phyloP scores from a whole-genome alignment of 2,797 vertebrate genomes.

The Scarus forsteni region DNA sequence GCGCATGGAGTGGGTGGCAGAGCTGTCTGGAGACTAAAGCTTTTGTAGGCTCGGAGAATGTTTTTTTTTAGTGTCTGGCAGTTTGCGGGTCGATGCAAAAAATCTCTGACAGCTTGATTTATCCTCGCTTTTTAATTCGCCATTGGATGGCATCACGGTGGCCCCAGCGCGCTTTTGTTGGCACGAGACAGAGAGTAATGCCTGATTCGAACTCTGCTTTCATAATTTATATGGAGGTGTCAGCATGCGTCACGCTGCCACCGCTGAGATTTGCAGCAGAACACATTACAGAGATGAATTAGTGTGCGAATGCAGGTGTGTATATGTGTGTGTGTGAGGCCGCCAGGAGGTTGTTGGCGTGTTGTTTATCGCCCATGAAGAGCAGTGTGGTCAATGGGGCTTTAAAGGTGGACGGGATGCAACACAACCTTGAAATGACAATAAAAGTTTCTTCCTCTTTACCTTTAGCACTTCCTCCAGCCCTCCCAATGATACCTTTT shows the following conservation, averaged over 20 bases:
- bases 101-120: conserved; percentile 71
- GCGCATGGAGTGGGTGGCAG: conserved; percentile 37
- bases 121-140: conserved; percentile 60
- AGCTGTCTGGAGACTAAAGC: conserved; percentile 37
- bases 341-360: conserved; percentile 63
- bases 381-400: conserved; percentile 72
- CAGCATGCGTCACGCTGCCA: conserved; percentile 57
- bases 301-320: conserved; percentile 47
- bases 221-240: conserved; percentile 72
- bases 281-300: conserved; percentile 59
- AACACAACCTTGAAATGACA: conserved; percentile 69
- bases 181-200: conserved; percentile 63
- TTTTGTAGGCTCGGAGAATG: conserved; percentile 36
- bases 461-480: conserved; percentile 34
- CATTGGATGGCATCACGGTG: conserved; percentile 52
- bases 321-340: conserved; percentile 20
- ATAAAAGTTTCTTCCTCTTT: conserved; percentile 61
- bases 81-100: conserved; percentile 54
- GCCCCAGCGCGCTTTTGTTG: conserved; percentile 65
- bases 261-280: conserved; percentile 51
- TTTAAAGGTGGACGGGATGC: conserved; percentile 66
- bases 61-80: conserved; percentile 57
- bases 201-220: conserved; percentile 64
- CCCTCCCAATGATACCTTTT: conserved; percentile 10
- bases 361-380: conserved; percentile 74